Base-by-base conservation (phyloP, 2,888 invertebrate species). In the Chirona hameri region DNA sequence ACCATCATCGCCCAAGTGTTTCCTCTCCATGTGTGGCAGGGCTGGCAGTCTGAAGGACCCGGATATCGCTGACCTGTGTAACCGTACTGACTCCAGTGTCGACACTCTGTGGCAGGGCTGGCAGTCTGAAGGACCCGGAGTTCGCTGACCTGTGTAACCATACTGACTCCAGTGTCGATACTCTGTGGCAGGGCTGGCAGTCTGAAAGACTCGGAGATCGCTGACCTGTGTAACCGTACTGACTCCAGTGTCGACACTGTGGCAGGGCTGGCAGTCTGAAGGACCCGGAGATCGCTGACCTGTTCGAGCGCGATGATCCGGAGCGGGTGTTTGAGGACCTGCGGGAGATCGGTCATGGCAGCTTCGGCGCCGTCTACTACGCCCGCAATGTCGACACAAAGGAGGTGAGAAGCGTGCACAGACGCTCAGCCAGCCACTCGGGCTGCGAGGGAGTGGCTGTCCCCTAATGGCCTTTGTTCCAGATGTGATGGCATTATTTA, bases 361-460 rank as follows among this genome's bases (percentile, higher is more conserved):
- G 98, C 88, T 99, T 99, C 89, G 99, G 99, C 85, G 98, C 99
- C 84, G 99, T 99, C 85, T 99, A 98, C 89, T 99, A 98, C 90
- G 99, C 99, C 85, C 92, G 97, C 89, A 96, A 98, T 91, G 93
- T 94, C 89, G 93, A 95, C 90, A 94, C 94, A 87, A 95, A 95
- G 88, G 85, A 85, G 84, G 85, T 84, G 55, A 27, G 57, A 12
- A 7, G 57, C 10, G 7, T 48, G 12, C 48, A 7, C 9, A 48
- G 48, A 48, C 48, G 27, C 69, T n/a, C n/a, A n/a, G n/a, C n/a
- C n/a, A n/a, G n/a, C n/a, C n/a, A n/a, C n/a, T n/a, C n/a, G n/a
- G n/a, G n/a, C n/a, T n/a, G n/a, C n/a, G n/a, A n/a, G n/a, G n/a
- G n/a, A n/a, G n/a, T n/a, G n/a, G n/a, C n/a, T n/a, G n/a, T n/a